Evolutionary conservation across 2,797 vertebrate genomes (phyloP).

Genomic region (Tarsius wallacei): DNA sequence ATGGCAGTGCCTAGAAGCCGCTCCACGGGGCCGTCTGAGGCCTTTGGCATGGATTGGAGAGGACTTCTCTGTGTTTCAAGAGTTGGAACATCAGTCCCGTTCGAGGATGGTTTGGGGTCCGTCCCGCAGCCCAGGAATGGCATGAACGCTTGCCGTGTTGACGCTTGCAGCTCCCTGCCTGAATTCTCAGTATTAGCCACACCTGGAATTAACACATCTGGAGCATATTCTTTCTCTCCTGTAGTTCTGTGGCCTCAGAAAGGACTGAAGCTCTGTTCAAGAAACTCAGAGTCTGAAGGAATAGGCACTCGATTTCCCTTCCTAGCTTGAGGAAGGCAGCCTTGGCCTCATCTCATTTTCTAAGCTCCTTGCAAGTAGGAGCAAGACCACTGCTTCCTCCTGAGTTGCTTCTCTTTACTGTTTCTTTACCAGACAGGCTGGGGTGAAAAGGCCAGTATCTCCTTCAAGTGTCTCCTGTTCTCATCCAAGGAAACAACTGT

Average conservation of each 20-base stretch:
- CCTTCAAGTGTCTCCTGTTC: not conserved
- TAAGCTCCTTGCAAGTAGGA: not conserved
- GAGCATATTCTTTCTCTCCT: not conserved
- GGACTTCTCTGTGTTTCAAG: not conserved
- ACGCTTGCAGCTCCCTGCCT: not conserved
- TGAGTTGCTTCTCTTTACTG: not conserved
- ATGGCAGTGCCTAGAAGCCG: too few species aligned
- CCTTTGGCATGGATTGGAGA: not conserved
- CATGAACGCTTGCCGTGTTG: too few species aligned
- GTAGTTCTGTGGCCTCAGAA: not conserved
- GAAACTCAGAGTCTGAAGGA: not conserved
- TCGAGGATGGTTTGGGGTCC: not conserved
- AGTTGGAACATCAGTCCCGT: not conserved
- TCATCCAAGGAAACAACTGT: not conserved
- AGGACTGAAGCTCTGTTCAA: not conserved
- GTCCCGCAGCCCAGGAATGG: not conserved
- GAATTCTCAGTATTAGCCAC: accelerated
- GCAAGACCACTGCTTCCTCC: not conserved
- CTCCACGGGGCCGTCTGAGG: not conserved
- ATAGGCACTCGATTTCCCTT: not conserved
- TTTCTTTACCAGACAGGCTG: not conserved
- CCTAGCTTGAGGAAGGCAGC: accelerated
- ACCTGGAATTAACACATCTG: too few species aligned
- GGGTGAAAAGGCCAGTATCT: not conserved
- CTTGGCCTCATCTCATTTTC: not conserved